These are phyloP conservation scores for Hetaerina americana DNA, from an alignment of 1,140 invertebrate species.

Conservation along the genomic window DNA sequence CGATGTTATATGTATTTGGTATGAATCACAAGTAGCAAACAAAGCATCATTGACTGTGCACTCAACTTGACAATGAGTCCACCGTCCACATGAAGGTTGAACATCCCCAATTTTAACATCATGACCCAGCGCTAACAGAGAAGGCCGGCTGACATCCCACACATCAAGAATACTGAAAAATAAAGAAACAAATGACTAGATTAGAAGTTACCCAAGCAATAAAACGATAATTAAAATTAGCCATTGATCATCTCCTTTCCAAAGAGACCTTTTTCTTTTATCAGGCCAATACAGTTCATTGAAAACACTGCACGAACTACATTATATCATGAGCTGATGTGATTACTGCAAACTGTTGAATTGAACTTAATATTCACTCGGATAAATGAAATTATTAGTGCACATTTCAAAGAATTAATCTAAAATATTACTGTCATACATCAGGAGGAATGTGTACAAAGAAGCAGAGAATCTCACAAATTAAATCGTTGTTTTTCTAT, in stretches of 20 bases:
- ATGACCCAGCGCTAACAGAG: constrained; percentile 31
- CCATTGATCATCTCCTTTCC: neutral
- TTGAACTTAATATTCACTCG: too few species aligned
- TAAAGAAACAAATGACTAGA: neutral
- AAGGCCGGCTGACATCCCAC: constrained; percentile 33
- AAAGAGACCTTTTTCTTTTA: neutral
- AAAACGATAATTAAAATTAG: neutral
- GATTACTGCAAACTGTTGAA: too few species aligned
- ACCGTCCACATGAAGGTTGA: constrained; percentile 30
- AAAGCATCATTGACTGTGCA: constrained; percentile 33
- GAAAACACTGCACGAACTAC: too few species aligned
- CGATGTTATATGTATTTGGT: constrained; percentile 35
- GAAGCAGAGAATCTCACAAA: too few species aligned
- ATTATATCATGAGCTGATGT: too few species aligned
- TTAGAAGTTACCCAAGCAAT: neutral
- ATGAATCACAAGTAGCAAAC: constrained; percentile 31
- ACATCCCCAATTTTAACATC: constrained; percentile 36
- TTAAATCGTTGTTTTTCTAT: too few species aligned
- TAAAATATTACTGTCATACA: too few species aligned
- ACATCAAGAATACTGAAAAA: constrained; percentile 29
- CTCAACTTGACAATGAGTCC: constrained; percentile 29
- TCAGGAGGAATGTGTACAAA: too few species aligned
- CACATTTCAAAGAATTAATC: too few species aligned
- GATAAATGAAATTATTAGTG: too few species aligned
- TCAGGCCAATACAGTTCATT: too few species aligned